Evolutionary conservation across 2,797 vertebrate species (phyloP).

Genomic region (Rhodeus uyekii): DNA sequence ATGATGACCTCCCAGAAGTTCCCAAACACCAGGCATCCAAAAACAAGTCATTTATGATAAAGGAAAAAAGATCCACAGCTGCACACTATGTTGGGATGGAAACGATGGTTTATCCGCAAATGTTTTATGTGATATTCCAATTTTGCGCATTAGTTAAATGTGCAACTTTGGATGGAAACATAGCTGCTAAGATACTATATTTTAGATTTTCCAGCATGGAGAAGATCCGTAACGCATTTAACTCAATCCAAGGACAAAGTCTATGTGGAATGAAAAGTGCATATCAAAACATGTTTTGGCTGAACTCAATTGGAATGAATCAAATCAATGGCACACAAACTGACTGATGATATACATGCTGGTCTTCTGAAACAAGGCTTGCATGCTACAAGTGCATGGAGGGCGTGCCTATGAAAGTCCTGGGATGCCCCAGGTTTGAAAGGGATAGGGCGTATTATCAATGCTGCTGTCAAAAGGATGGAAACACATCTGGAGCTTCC

Average conservation of each 20-base stretch:
- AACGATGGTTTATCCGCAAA: background rate
- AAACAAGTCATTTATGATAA: background rate
- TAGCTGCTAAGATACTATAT: background rate
- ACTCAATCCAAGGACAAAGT: background rate
- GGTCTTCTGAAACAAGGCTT: background rate
- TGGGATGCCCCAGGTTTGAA: constrained; percentile 40
- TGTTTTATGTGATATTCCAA: background rate
- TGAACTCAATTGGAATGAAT: background rate
- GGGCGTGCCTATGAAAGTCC: constrained; percentile 28
- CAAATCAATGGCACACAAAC: background rate
- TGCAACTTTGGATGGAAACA: background rate
- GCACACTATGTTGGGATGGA: too few relatives aligned
- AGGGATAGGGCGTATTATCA: constrained; percentile 40
- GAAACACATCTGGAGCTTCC: constrained; percentile 72
- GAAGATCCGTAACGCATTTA: background rate
- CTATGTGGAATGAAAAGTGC: background rate
- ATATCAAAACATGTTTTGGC: background rate
- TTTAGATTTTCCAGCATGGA: background rate
- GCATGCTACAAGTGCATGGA: background rate
- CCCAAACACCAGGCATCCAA: background rate
- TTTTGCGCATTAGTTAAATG: background rate
- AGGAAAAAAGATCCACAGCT: background rate
- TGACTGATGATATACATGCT: background rate
- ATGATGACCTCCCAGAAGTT: background rate
- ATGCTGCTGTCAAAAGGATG: constrained; percentile 67